Percentiles rank a stretch among this genome's conserved stretches.
These are phyloP conservation scores for Nothobranchius kuhntae DNA, from an alignment of 2,113 vertebrate species.

Conservation along the genomic window DNA sequence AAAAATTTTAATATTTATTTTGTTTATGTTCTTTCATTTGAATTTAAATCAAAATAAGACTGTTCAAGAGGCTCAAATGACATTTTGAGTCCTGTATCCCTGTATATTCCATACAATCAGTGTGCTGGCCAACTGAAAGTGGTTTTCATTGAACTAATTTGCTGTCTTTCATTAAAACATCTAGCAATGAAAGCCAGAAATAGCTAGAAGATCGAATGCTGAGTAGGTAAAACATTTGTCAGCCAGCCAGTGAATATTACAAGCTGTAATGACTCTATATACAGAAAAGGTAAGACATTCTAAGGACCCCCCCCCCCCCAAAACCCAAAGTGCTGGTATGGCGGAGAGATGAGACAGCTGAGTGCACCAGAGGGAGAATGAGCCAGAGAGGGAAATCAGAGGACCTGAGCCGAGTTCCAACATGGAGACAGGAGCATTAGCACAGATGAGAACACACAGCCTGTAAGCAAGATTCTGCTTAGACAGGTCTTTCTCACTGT, in stretches of 20 bases:
- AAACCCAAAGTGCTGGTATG: conserved; percentile 48
- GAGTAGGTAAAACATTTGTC: conserved; percentile 36
- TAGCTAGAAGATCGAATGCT: conserved; percentile 6
- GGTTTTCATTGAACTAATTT: background rate
- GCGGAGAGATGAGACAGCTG: conserved; percentile 38
- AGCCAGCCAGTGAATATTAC: conserved; percentile 40
- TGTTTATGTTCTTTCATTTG: too few relatives aligned
- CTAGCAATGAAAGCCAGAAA: conserved; percentile 9
- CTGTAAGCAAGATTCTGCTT: conserved; percentile 25
- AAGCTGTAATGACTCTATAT: conserved; percentile 50
- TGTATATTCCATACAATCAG: background rate
- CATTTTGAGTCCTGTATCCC: too few relatives aligned
- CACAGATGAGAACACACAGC: conserved; percentile 39
- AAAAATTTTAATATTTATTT: background rate
- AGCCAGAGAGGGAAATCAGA: conserved; percentile 14
- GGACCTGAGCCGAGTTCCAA: conserved; percentile 25
- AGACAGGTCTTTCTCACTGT: conserved; percentile 11
- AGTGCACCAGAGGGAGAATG: conserved; percentile 21
- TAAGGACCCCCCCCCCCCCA: conserved; percentile 54
- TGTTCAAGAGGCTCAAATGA: too few relatives aligned
- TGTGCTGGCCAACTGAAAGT: background rate
- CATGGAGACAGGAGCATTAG: conserved; percentile 41
- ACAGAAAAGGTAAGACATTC: conserved; percentile 50
- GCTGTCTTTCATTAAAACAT: conserved; percentile 14
- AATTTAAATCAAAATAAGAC: too few relatives aligned